A percentile compares a stretch with the other conserved stretches of the same genome.
phyloP scores from a whole-genome alignment of 2,888 invertebrate species.

The Rotaria socialis region DNA sequence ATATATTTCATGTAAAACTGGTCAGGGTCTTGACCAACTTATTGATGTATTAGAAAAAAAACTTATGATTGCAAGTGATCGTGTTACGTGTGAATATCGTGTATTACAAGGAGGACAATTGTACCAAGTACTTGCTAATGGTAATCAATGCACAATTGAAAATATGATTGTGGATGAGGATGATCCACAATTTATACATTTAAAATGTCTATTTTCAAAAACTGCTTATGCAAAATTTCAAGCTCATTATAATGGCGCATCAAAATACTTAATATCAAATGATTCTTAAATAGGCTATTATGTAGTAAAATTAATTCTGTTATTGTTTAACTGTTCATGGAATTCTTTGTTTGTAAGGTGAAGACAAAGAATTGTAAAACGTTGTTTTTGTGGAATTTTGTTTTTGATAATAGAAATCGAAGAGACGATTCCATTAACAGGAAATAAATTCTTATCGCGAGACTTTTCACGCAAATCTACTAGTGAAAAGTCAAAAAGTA shows the following conservation, averaged over 20 bases:
- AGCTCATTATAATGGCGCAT: neutral
- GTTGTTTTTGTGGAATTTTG: no score
- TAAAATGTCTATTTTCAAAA: neutral
- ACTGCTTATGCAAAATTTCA: neutral
- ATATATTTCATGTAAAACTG: slow-evolving; percentile 62
- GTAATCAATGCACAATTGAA: neutral
- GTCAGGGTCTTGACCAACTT: slow-evolving; percentile 61
- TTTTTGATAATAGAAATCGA: no score
- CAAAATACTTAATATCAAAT: neutral
- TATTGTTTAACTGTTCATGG: no score
- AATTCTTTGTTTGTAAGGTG: no score
- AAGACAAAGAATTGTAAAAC: no score
- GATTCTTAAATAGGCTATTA: neutral
- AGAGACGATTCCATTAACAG: no score
- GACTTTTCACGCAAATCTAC: no score
- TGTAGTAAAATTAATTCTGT: no score
- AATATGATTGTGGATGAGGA: neutral
- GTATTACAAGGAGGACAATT: slow-evolving; percentile 30
- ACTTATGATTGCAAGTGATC: slow-evolving; percentile 58
- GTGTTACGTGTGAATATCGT: neutral
- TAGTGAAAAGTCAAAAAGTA: no score
- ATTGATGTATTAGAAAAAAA: slow-evolving; percentile 60
- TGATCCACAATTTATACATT: slow-evolving; percentile 3
- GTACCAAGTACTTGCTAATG: neutral
- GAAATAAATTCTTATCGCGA: no score